Evolutionary conservation across 2,797 vertebrate species (phyloP), one percentile per base, ranked within the genome.

Genomic region (Sternotherus odoratus): DNA sequence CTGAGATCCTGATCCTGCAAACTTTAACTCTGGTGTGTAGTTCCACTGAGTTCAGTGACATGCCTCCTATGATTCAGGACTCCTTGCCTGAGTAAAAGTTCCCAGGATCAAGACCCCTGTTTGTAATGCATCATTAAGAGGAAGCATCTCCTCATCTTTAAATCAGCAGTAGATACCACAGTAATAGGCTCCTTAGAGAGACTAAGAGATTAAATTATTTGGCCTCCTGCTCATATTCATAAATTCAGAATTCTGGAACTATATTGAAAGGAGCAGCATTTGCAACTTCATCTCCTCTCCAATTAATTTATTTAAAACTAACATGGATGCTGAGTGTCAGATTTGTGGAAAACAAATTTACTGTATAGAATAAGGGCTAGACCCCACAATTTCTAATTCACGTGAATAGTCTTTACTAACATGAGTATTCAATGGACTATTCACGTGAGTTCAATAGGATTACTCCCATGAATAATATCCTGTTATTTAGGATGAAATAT

Each of bases 361-460:
- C 53, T 85, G 9, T 48, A 28, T 51, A 92, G 78, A 93, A 86
- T 1, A 72, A 95, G 87, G 93, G 53, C 88, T 79, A 94, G 89
- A 81, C 30, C 72, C 69, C 54, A 88, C 17, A 94, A 87, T 75
- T 75, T 94, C 53, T 83, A 93, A 93, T 77, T 92, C 89, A 56
- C 30, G 23, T 92, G 89, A 95, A 95, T 48, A 94, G 82, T 90
- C 63, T 90, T 90, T 89, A 94, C 84, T 87, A 75, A 81, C 82
- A 79, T 77, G 0, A 28, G 79, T 92, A 36, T 95, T 97, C 94
- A 97, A 95, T 95, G 89, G 54, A 86, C 91, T 95, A 96, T 96
- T 97, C 95, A 97, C 83, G 87, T 60, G 49, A 86, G 63, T 90
- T 96, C 96, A 96, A 92, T 92, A 30, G 81, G 89, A 97, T 97